Evolutionary conservation across 2,797 vertebrate species (phyloP).

Genomic region (Hypotaenidia philippensis): DNA sequence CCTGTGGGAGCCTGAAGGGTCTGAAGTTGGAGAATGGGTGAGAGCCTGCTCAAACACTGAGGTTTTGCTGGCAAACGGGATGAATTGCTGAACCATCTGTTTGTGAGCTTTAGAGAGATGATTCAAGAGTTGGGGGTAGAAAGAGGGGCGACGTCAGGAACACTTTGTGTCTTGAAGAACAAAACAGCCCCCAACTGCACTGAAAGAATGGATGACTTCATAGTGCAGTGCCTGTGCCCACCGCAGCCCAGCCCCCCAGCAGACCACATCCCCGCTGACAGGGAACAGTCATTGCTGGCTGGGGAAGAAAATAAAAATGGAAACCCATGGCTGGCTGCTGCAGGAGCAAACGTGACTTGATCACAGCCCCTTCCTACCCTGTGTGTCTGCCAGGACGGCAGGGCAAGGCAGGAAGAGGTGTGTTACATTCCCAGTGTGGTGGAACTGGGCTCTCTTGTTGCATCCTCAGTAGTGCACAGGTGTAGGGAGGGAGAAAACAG

Average conservation of each 20-base stretch:
- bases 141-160: background rate
- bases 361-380: background rate
- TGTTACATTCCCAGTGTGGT: background rate
- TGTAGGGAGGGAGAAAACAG: background rate
- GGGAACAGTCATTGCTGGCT: background rate
- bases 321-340: background rate
- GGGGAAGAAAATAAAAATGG: background rate
- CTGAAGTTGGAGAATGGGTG: background rate
- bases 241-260: background rate
- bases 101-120: background rate
- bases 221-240: background rate
- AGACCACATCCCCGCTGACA: background rate
- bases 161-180: constrained; percentile 8
- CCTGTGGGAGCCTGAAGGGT: background rate
- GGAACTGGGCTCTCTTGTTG: background rate
- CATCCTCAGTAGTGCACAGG: background rate
- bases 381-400: background rate
- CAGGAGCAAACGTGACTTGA: background rate
- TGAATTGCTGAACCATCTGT: constrained; percentile 38
- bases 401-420: background rate
- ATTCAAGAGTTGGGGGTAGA: constrained; percentile 18
- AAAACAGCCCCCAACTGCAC: background rate
- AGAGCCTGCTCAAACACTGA: background rate
- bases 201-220: background rate
- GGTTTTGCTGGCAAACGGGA: background rate